Evolutionary conservation across 2,797 vertebrate genomes (phyloP).

Genomic region (Phaenicophaeus curvirostris): DNA sequence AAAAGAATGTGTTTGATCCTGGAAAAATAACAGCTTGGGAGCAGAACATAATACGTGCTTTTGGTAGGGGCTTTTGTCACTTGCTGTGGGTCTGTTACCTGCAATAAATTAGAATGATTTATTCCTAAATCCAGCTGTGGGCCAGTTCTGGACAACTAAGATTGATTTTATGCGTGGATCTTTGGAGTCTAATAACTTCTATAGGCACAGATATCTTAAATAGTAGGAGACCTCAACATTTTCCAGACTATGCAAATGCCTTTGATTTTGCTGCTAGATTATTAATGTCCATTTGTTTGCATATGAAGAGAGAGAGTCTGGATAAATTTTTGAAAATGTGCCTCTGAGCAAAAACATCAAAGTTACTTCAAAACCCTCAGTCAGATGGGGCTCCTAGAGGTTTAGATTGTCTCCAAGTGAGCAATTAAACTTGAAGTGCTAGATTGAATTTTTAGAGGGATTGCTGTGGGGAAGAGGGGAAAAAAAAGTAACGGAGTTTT

Average conservation of each 20-base stretch:
- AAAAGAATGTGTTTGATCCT: not conserved
- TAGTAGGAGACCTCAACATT: constrained; percentile 3
- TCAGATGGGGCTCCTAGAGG: not conserved
- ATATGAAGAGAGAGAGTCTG: not conserved
- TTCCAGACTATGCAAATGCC: not conserved
- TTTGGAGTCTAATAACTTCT: not conserved
- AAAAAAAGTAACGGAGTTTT: not conserved
- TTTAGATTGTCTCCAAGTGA: constrained; percentile 34
- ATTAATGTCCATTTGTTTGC: not conserved
- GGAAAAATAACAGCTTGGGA: not conserved
- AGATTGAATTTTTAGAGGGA: constrained; percentile 33
- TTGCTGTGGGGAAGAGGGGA: not conserved
- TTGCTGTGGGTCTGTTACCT: not conserved
- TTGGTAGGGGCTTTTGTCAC: not conserved
- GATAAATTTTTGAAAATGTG: not conserved
- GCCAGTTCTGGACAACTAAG: constrained; percentile 3
- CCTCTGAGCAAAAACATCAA: not conserved
- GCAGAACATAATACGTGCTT: not conserved
- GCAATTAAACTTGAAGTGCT: constrained; percentile 21
- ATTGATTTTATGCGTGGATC: not conserved
- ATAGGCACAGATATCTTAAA: not conserved
- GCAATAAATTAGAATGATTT: constrained; percentile 1
- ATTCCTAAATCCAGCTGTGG: not conserved
- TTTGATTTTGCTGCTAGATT: not conserved
- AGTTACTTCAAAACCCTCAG: constrained; percentile 15